These are phyloP conservation scores for Vireo altiloquus DNA, from an alignment of 2,113 vertebrate species.

Conservation along the genomic window DNA sequence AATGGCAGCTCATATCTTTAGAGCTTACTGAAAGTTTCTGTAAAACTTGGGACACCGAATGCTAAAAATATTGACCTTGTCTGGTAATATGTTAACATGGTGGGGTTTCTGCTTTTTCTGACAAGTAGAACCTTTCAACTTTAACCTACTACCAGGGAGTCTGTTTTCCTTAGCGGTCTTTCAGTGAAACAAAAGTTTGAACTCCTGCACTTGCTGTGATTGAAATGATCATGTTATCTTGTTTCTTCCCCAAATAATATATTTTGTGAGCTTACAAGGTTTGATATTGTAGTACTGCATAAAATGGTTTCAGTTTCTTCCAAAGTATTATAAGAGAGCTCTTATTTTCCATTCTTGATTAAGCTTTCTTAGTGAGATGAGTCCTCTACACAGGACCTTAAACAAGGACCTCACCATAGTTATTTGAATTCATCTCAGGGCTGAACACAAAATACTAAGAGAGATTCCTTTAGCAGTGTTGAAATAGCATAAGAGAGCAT, in stretches of 20 bases:
- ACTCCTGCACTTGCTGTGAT: background rate
- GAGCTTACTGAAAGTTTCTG: background rate
- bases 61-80: rapidly evolving
- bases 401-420: background rate
- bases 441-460: slow-evolving; percentile 2
- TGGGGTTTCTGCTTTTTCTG: background rate
- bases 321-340: background rate
- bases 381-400: background rate
- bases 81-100: rapidly evolving
- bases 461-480: slow-evolving; percentile 31
- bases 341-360: background rate
- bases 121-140: background rate
- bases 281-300: background rate
- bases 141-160: background rate
- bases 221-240: background rate
- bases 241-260: background rate
- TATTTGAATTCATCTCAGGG: background rate
- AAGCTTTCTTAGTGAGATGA: background rate
- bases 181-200: background rate
- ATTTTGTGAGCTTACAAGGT: background rate
- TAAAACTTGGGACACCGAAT: background rate
- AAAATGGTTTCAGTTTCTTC: background rate
- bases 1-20: background rate
- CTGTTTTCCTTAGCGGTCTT: background rate
- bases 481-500: slow-evolving; percentile 43